Percentiles rank a stretch among this genome's conserved stretches.
phyloP scores from a whole-genome alignment of 2,888 invertebrate species.

The Erebia epiphron region DNA sequence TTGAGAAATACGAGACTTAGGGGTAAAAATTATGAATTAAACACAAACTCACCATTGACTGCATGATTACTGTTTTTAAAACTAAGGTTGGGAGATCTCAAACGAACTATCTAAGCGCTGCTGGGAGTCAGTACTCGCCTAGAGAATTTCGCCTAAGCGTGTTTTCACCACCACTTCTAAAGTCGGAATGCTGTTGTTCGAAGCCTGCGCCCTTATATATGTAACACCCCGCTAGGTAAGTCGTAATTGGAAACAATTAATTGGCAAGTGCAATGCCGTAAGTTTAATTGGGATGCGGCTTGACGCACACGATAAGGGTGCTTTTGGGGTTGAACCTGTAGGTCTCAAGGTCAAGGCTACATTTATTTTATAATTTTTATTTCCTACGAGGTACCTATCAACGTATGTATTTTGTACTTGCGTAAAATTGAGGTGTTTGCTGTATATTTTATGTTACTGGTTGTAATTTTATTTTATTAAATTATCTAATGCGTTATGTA shows the following conservation, averaged over 20 bases:
- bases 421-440: conserved; percentile 17
- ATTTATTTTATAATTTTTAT: neutral
- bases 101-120: conserved; percentile 82
- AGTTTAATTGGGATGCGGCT: conserved; percentile 70
- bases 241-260: conserved; percentile 81
- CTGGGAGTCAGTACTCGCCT: conserved; percentile 78
- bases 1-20: neutral
- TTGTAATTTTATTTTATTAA: conserved; percentile 16
- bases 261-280: conserved; percentile 74
- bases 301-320: conserved; percentile 45
- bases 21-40: conserved; percentile 29
- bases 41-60: conserved; percentile 79
- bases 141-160: conserved; percentile 81
- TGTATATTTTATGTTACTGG: conserved; percentile 14
- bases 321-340: conserved; percentile 29
- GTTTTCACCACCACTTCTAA: conserved; percentile 67
- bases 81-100: conserved; percentile 76
- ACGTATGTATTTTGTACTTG: conserved; percentile 10
- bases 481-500: conserved; percentile 9
- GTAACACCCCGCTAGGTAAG: conserved; percentile 68
- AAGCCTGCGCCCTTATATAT: conserved; percentile 73
- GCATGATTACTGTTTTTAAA: conserved; percentile 76
- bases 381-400: neutral
- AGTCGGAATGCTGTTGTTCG: conserved; percentile 71
- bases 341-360: conserved; percentile 12